A percentile compares a stretch with the other conserved stretches of the same genome.
Conservation (phyloP, 2,888 invertebrate genomes). For the Oscheius onirici region DNA sequence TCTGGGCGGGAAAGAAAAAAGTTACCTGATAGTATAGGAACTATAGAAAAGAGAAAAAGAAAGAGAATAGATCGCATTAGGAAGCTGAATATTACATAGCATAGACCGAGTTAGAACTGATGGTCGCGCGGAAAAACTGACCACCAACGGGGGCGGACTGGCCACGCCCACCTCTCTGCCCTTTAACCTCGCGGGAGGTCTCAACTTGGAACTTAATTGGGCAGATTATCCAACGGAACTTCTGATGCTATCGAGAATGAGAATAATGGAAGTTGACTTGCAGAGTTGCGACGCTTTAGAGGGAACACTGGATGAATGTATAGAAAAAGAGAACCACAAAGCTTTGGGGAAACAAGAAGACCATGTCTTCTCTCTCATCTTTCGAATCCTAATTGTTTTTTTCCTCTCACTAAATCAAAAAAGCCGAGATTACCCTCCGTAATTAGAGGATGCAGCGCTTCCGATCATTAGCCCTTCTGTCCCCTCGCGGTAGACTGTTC, state of each 20-base stretch:
- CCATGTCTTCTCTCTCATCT: too few relatives aligned
- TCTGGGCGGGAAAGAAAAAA: neutral
- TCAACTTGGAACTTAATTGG: constrained; percentile 11
- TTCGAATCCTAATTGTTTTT: constrained; percentile 8
- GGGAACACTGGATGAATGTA: too few relatives aligned
- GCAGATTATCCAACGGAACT: neutral
- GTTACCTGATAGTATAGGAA: neutral
- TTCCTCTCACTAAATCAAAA: neutral
- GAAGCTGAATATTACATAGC: constrained; percentile 17
- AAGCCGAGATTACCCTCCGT: neutral
- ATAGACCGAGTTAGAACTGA: constrained; percentile 23
- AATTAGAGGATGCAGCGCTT: neutral
- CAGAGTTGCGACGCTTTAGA: too few relatives aligned
- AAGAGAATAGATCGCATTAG: constrained; percentile 7
- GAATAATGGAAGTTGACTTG: too few relatives aligned
- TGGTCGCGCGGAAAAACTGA: constrained; percentile 34
- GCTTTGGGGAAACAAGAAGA: too few relatives aligned
- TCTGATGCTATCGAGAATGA: too few relatives aligned
- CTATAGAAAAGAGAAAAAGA: constrained; percentile 8
- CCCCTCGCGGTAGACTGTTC: neutral
- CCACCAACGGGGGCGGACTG: constrained; percentile 25
- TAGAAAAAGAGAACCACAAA: too few relatives aligned
- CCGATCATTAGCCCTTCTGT: neutral
- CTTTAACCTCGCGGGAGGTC: constrained; percentile 31
- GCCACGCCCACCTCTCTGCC: constrained; percentile 25